These are phyloP conservation scores for Porites australiensis DNA, from an alignment of 64 coral and sea anemone species.

Conservation along the genomic window DNA sequence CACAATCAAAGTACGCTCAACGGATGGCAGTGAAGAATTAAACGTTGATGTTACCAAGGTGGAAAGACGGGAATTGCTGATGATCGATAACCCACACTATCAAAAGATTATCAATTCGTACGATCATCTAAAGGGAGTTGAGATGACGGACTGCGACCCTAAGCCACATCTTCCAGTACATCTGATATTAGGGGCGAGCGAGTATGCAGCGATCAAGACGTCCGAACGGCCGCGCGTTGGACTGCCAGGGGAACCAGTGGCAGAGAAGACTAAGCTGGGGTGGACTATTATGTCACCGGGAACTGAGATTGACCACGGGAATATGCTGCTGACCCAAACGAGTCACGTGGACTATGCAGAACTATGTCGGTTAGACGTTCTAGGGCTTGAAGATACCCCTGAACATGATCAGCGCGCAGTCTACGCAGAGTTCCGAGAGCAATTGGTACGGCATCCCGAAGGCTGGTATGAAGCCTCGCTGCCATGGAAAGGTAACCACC, in stretches of 20 bases:
- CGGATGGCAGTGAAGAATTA: background rate
- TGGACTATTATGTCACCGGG: slow-evolving; percentile 36
- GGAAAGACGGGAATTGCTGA: background rate
- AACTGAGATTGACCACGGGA: background rate
- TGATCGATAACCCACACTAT: background rate
- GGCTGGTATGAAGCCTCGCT: slow-evolving; percentile 51
- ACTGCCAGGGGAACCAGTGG: slow-evolving; percentile 12
- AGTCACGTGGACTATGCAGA: background rate
- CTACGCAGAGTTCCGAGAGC: slow-evolving; percentile 27
- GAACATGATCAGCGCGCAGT: background rate
- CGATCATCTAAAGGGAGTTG: background rate
- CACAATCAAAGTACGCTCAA: background rate
- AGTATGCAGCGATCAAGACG: slow-evolving; percentile 15
- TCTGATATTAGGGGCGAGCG: background rate
- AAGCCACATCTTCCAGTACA: background rate
- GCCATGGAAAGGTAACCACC: slow-evolving; percentile 18
- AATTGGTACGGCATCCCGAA: background rate
- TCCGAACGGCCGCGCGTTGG: background rate
- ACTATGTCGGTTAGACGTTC: slow-evolving; percentile 17
- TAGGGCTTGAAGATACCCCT: background rate
- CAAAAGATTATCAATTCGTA: background rate
- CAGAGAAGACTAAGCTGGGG: slow-evolving; percentile 15
- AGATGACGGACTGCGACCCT: background rate
- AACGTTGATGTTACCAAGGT: background rate
- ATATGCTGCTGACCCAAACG: background rate